Base-by-base conservation (phyloP, 92 coral and sea anemone species). In the Diadumene lineata region DNA sequence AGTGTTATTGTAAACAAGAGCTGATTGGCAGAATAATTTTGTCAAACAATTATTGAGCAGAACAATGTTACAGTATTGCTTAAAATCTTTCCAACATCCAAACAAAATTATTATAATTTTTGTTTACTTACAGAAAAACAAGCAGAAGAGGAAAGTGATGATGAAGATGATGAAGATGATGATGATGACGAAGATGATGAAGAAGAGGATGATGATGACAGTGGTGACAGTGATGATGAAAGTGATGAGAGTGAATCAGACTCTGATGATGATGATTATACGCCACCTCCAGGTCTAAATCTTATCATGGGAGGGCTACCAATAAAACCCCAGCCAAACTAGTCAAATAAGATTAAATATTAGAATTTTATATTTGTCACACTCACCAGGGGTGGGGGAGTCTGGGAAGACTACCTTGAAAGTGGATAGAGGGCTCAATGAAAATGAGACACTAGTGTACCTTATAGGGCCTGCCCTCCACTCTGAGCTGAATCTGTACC, bases 301-400 rank as follows among this genome's bases (percentile, higher is more conserved):
- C 81, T 91, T 19, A 81, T 91, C 62, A 75, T 91, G 97, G 97
- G 97, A 44, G 97, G 97, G 55, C 66, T 91, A 30, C 97, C 97
- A 2, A 85, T 91, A 71, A 53, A 66, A 77, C 92, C 85, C 21
- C 91, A 86, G 51, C 26, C 70, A 27, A 86, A 84, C 56, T 86
- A 74, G 71, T 50, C 22, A 28, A 38, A 13, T 4, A 4, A 38
- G 48, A 38, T 38, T 38, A 38, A 38, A 38, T n/a, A n/a, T n/a
- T n/a, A n/a, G n/a, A n/a, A n/a, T n/a, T n/a, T n/a, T n/a, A n/a
- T n/a, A n/a, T n/a, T n/a, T n/a, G n/a, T n/a, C n/a, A n/a, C n/a
- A n/a, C n/a, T n/a, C n/a, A n/a, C n/a, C n/a, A n/a, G n/a, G n/a
- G n/a, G n/a, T n/a, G n/a, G n/a, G n/a, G n/a, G n/a, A n/a, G n/a